Percentiles rank a stretch among this genome's conserved stretches.
Conservation (phyloP, 2,113 vertebrate genomes). For the Urocynchramus pylzowi region DNA sequence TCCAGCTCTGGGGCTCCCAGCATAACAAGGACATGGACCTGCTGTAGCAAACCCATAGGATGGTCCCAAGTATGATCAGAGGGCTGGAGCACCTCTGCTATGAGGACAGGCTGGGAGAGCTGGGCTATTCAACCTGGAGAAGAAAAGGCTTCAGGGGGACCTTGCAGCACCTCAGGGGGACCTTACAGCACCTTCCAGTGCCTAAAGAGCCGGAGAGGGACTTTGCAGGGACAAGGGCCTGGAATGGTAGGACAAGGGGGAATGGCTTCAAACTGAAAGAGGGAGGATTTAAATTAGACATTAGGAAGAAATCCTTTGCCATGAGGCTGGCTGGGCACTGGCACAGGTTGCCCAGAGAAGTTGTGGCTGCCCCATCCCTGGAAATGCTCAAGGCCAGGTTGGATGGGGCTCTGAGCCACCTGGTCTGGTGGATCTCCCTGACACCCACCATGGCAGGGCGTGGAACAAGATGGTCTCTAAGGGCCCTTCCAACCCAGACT, state of each 20-base stretch:
- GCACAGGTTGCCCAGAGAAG: background rate
- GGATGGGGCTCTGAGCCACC: background rate
- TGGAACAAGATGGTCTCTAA: background rate
- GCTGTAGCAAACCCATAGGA: background rate
- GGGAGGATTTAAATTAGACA: background rate
- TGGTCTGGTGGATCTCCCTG: background rate
- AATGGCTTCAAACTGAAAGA: background rate
- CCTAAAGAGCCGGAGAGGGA: background rate
- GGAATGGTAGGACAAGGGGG: background rate
- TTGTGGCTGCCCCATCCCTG: background rate
- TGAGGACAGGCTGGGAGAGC: background rate
- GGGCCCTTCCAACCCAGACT: background rate
- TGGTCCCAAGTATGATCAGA: background rate
- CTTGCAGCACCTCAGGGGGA: background rate
- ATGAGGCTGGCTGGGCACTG: background rate
- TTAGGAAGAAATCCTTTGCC: background rate
- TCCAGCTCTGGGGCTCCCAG: background rate
- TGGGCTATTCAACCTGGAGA: background rate
- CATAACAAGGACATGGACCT: background rate
- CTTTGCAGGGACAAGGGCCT: background rate
- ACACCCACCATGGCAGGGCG: background rate
- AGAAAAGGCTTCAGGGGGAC: background rate
- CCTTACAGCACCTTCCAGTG: background rate
- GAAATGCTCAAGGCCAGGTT: background rate
- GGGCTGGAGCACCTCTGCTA: background rate